Conservation (phyloP, 2,113 vertebrate genomes). For the Mustela lutreola region DNA sequence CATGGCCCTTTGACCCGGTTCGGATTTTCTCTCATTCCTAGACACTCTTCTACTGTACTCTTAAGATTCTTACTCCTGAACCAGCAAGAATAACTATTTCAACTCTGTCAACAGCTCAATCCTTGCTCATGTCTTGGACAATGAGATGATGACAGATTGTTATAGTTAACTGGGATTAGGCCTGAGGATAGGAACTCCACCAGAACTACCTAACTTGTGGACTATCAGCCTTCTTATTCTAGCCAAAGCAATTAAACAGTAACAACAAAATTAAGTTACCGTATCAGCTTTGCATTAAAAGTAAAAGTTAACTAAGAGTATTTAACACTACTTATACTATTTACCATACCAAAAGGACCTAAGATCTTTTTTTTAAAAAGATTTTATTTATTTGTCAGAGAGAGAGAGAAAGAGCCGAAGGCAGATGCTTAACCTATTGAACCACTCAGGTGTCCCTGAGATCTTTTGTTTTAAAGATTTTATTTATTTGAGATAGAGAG, state of each 20-base stretch:
- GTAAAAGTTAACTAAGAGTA: background rate
- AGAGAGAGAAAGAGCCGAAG: no score
- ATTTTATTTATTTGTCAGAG: no score
- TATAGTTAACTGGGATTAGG: background rate
- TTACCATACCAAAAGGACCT: background rate
- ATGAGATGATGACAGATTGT: background rate
- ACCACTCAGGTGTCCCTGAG: no score
- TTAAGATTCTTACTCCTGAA: background rate
- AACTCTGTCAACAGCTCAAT: background rate
- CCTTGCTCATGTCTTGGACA: background rate
- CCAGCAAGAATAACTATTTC: background rate
- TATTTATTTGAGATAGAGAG: background rate
- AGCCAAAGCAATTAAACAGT: background rate
- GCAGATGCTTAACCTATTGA: no score
- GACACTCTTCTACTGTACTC: background rate
- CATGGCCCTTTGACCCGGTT: background rate
- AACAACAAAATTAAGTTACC: slow-evolving; percentile 7
- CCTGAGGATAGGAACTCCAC: background rate
- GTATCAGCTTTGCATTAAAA: background rate
- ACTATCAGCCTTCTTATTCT: background rate
- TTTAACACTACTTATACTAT: background rate
- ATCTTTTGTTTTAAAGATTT: no score
- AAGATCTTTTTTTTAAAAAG: background rate
- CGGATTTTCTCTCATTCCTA: background rate
- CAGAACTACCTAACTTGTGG: background rate